A percentile compares a stretch with the other conserved stretches of the same genome.
Conservation (phyloP, 2,888 invertebrate species). For the Agrochola circellaris region DNA sequence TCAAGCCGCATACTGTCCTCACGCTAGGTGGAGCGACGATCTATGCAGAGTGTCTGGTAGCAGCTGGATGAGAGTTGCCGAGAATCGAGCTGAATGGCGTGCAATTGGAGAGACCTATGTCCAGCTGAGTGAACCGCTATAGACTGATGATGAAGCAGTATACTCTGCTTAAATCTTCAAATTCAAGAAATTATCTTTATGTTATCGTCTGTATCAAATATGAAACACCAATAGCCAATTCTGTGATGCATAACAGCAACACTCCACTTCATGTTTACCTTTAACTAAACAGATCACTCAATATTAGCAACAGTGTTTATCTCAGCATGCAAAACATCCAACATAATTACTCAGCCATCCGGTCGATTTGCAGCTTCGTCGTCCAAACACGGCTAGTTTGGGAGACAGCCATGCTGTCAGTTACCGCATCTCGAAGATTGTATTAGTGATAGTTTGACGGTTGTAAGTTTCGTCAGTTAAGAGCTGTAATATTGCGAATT, state of each 20-base stretch:
- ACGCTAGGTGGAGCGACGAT: too few relatives aligned
- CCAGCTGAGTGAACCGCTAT: too few relatives aligned
- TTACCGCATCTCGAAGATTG: constrained; percentile 11
- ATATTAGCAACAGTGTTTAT: constrained; percentile 51
- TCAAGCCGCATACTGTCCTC: too few relatives aligned
- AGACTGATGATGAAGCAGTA: too few relatives aligned
- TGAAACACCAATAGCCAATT: background rate
- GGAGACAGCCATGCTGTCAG: constrained; percentile 29
- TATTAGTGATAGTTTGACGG: constrained; percentile 38
- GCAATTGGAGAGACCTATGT: too few relatives aligned
- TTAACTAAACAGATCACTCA: constrained; percentile 42
- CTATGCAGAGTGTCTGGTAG: too few relatives aligned
- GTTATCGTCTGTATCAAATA: background rate
- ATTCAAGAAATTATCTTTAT: background rate
- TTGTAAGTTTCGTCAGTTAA: constrained; percentile 14
- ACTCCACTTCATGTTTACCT: background rate
- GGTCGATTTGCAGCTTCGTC: constrained; percentile 51
- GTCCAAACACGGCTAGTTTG: constrained; percentile 57
- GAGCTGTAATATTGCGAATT: constrained; percentile 4
- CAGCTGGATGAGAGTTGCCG: too few relatives aligned
- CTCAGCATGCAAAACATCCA: constrained; percentile 57
- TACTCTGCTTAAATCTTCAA: background rate
- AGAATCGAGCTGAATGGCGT: too few relatives aligned
- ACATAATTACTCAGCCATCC: constrained; percentile 62
- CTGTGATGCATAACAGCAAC: background rate